Base-by-base conservation (phyloP, 2,888 invertebrate genomes). In the Epirrita christyi region DNA sequence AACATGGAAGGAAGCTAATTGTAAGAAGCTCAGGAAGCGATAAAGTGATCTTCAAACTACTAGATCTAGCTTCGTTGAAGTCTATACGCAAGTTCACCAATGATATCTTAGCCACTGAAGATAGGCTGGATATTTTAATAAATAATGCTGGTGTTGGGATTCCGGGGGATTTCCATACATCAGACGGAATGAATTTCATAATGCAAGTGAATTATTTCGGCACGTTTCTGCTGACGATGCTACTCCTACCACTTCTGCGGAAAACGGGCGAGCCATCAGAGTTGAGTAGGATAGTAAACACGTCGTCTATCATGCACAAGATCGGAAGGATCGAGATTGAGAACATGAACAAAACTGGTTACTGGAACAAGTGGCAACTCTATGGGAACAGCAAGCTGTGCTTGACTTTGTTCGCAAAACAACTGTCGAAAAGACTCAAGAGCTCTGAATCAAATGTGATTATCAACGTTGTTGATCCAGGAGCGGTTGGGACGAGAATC, bases 181-280 rank as follows among this genome's bases (percentile, higher is more conserved):
- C 94, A 70, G 98, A 98, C 75, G 97, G 96, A 0, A 85, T 98
- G 61, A 98, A 98, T 79, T 88, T 95, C 63, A 96, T 96, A 8
- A 97, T 98, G 96, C 98, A 96, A 46, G 97, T 98, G 2, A 99
- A 99, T 83, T 97, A 98, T 75, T 97, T 96, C 80, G 98, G 98
- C 0, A 96, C 97, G 8, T 98, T 98, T 81, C 92, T 99, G 29
- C 89, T 99, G 47, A 98, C 98, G 0, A 95, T 98, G 79, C 93
- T 99, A 32, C 93, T 99, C 36, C 94, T 97, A 67, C 97, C 96
- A 86, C 86, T 97, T 62, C 77, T 97, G 63, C 96, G 94, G 78
- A 94, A 93, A 74, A 76, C 84, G 6, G 90, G 86, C 1, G 70
- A 55, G 0, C 53, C 68, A 3, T 94, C 94, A 9, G 93, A 94